Conservation (phyloP, 1,140 invertebrate genomes). For the Euura lappo region DNA sequence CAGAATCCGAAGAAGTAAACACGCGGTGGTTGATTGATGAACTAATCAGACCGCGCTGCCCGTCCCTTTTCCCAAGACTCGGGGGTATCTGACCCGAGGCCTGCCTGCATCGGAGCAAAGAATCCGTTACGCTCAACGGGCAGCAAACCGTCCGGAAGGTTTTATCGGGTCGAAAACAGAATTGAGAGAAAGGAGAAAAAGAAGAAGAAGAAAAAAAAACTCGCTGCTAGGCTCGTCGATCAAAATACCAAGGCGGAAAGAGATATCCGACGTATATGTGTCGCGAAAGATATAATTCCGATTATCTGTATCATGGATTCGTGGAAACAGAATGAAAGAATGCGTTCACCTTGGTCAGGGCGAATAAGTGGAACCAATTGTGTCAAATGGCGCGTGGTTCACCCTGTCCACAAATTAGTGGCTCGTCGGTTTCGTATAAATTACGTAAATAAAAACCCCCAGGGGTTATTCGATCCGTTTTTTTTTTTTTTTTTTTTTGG, state of each 20-base stretch:
- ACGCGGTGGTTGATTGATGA: constrained; percentile 55
- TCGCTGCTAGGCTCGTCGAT: neutral
- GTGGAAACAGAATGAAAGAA: too few species aligned
- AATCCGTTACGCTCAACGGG: constrained; percentile 34
- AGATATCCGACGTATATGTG: neutral
- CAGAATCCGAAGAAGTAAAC: constrained; percentile 49
- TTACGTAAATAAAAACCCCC: neutral
- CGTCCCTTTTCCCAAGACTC: constrained; percentile 21
- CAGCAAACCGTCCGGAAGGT: constrained; percentile 4
- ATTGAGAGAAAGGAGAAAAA: neutral
- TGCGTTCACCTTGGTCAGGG: neutral
- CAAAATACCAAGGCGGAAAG: neutral
- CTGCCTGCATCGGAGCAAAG: constrained; percentile 11
- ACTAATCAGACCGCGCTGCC: constrained; percentile 42
- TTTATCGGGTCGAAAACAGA: neutral
- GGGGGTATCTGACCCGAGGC: too few species aligned
- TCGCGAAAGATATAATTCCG: neutral
- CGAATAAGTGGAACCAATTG: neutral
- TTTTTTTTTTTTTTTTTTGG: neutral
- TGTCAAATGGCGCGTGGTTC: neutral
- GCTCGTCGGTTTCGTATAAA: neutral
- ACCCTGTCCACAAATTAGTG: neutral
- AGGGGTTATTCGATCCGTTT: neutral
- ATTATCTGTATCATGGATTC: neutral
- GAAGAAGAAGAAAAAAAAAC: too few species aligned